phyloP scores from a whole-genome alignment of 2,888 invertebrate species.

The Hemicrepidius hirtus region DNA sequence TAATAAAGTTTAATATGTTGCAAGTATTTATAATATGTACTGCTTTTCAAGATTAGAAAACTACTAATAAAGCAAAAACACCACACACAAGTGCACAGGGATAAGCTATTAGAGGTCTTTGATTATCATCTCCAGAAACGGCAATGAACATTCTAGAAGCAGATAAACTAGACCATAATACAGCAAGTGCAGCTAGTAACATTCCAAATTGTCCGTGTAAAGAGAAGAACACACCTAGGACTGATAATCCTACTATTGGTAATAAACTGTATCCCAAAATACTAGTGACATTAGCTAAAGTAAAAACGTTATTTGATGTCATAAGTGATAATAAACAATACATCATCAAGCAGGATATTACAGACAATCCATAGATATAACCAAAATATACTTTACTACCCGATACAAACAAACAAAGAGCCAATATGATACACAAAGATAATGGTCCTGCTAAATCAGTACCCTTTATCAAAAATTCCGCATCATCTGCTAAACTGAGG shows the following conservation, averaged over 20 bases:
- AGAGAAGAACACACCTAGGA: slow-evolving; percentile 84
- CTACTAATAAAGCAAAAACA: slow-evolving; percentile 92
- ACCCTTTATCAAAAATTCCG: slow-evolving; percentile 84
- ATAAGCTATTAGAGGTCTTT: slow-evolving; percentile 91
- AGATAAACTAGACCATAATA: slow-evolving; percentile 93
- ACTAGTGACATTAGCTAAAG: slow-evolving; percentile 86
- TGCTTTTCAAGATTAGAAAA: slow-evolving; percentile 80
- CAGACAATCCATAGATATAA: slow-evolving; percentile 94
- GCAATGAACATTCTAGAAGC: slow-evolving; percentile 94
- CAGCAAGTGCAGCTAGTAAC: slow-evolving; percentile 79
- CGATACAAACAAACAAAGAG: slow-evolving; percentile 80
- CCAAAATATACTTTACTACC: slow-evolving; percentile 92
- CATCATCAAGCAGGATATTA: slow-evolving; percentile 92
- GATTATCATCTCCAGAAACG: slow-evolving; percentile 90
- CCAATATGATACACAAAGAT: slow-evolving; percentile 87
- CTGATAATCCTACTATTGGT: slow-evolving; percentile 92
- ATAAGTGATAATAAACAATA: slow-evolving; percentile 89
- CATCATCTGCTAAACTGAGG: slow-evolving; percentile 82
- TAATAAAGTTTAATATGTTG: not conserved
- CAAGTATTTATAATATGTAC: not conserved
- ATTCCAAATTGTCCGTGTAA: slow-evolving; percentile 84
- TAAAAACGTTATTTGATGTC: slow-evolving; percentile 81
- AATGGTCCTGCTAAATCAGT: slow-evolving; percentile 95
- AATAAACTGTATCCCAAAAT: slow-evolving; percentile 95
- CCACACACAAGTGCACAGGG: slow-evolving; percentile 95